Evolutionary conservation across 2,797 vertebrate species (phyloP).

Genomic region (Pangasius larnaudii): DNA sequence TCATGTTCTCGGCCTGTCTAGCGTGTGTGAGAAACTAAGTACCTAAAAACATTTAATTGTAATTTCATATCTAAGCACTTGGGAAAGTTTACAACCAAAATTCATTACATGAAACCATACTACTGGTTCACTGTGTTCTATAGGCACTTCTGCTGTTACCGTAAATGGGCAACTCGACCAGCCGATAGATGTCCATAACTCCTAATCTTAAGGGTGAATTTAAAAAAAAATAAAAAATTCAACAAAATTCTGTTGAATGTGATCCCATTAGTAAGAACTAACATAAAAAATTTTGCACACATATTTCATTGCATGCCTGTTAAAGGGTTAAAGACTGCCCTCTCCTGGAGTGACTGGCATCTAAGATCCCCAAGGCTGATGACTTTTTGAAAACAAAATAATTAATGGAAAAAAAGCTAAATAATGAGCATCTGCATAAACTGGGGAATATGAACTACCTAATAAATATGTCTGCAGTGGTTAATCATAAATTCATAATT

Average conservation of each 20-base stretch:
- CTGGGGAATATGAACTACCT: neutral
- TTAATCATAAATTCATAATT: no score
- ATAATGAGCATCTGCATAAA: slow-evolving; percentile 38
- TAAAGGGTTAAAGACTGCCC: slow-evolving; percentile 1
- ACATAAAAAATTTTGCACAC: neutral
- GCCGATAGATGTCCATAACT: neutral
- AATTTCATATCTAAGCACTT: neutral
- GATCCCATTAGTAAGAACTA: neutral
- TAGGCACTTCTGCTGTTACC: neutral
- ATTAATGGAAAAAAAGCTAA: neutral
- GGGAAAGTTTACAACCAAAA: neutral
- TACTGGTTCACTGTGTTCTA: neutral
- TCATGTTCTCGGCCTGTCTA: neutral
- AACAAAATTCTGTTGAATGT: neutral
- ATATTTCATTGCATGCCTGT: neutral
- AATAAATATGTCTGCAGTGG: neutral
- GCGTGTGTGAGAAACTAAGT: neutral
- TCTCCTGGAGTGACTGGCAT: slow-evolving; percentile 2
- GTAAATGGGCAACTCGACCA: neutral
- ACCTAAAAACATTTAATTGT: slow-evolving; percentile 36
- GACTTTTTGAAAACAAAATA: neutral
- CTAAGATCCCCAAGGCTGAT: neutral
- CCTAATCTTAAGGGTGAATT: neutral
- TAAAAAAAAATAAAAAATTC: neutral
- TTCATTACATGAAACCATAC: neutral